These are phyloP conservation scores for Cyanoderma ruficeps DNA, from an alignment of 2,113 vertebrate genomes.

Conservation along the genomic window DNA sequence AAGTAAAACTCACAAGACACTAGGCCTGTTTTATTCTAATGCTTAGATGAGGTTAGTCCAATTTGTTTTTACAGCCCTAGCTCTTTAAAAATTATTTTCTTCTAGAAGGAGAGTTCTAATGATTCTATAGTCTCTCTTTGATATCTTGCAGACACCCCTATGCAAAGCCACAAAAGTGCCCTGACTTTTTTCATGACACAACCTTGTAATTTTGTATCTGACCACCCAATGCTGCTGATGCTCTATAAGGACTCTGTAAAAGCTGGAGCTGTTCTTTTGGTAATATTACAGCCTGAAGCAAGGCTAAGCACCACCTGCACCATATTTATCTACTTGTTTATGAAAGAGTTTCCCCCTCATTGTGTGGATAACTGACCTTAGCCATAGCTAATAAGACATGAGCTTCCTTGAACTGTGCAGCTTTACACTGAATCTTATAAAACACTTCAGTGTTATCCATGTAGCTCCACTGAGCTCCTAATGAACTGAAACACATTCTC, in stretches of 20 bases:
- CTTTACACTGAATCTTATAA: conserved; percentile 35
- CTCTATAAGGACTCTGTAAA: neutral
- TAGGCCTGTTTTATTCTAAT: neutral
- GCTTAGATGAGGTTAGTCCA: neutral
- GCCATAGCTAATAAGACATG: conserved; percentile 38
- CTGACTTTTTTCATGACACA: neutral
- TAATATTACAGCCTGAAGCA: neutral
- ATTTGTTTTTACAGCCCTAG: neutral
- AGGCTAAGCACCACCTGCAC: conserved; percentile 30
- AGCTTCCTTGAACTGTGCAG: conserved; percentile 27
- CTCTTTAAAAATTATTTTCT: neutral
- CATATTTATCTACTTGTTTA: conserved; percentile 54
- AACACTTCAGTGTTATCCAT: conserved; percentile 31
- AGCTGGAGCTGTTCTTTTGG: neutral
- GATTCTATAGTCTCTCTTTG: neutral
- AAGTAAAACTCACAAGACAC: neutral
- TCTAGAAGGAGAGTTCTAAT: neutral
- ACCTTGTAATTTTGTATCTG: neutral
- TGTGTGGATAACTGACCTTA: conserved; percentile 61
- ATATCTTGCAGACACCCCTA: neutral
- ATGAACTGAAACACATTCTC: conserved; percentile 35
- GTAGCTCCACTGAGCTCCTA: conserved; percentile 6
- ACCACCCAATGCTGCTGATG: neutral
- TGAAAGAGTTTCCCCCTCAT: conserved; percentile 57
- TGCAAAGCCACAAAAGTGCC: accelerated